Conservation (phyloP, 2,113 vertebrate genomes). For the Stegastes partitus region DNA sequence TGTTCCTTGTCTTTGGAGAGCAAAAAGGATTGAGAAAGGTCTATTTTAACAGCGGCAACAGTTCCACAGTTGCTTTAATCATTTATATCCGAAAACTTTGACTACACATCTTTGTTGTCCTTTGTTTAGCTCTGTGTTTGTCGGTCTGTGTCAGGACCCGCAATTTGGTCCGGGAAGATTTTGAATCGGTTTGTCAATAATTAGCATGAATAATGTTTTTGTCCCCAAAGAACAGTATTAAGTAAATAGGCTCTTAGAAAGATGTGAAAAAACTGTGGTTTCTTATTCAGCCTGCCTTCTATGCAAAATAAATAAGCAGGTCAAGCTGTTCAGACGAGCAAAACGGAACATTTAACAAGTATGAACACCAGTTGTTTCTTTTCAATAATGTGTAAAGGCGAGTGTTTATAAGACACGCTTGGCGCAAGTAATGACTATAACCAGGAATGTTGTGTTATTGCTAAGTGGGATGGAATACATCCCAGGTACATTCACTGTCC, state of each 20-base stretch:
- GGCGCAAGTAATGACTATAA: constrained; percentile 34
- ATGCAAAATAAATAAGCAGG: not conserved
- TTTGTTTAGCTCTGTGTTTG: constrained; percentile 28
- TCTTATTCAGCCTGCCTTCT: not conserved
- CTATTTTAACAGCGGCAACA: constrained; percentile 44
- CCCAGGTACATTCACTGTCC: constrained; percentile 64
- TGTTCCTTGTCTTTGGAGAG: constrained; percentile 52
- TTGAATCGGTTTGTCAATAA: not conserved
- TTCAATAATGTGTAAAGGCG: constrained; percentile 27
- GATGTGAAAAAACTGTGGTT: not conserved
- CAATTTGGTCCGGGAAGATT: not conserved
- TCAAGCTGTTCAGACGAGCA: not conserved
- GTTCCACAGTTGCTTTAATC: constrained; percentile 53
- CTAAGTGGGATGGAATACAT: constrained; percentile 55
- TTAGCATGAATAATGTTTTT: not conserved
- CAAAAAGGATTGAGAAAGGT: constrained; percentile 49
- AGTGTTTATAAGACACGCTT: constrained; percentile 40
- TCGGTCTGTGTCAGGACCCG: not conserved
- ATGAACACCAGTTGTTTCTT: constrained; percentile 31
- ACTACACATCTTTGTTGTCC: constrained; percentile 18
- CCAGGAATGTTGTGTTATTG: constrained; percentile 15
- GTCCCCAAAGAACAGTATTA: not conserved
- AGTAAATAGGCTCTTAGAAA: not conserved
- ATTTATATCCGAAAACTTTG: constrained; percentile 40
- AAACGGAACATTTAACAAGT: constrained; percentile 6